Evolutionary conservation across 2,888 invertebrate species (phyloP).

Genomic region (Lutraria lutraria): DNA sequence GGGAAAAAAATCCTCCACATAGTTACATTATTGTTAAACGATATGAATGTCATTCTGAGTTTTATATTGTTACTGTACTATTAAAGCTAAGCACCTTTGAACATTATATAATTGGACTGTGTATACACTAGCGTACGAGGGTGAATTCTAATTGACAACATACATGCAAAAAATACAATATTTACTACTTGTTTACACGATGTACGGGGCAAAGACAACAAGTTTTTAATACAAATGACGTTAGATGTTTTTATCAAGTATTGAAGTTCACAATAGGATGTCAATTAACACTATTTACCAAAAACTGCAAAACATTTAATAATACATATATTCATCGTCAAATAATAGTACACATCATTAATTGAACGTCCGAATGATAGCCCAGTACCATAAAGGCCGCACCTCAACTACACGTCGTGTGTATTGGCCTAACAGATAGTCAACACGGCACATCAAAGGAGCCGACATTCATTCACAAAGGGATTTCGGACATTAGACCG

Average conservation of each 20-base stretch:
- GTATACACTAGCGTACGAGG: not conserved
- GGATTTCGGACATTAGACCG: constrained; percentile 21
- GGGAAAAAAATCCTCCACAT: too few relatives aligned
- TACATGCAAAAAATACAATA: not conserved
- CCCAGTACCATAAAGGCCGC: not conserved
- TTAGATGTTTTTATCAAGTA: not conserved
- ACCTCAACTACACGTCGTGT: not conserved
- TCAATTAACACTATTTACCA: not conserved
- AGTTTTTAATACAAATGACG: not conserved
- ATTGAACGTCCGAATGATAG: not conserved
- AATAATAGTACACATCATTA: not conserved
- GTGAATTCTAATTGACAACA: not conserved
- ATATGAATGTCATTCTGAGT: too few relatives aligned
- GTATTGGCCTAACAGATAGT: not conserved
- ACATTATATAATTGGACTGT: not conserved
- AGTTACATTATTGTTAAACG: too few relatives aligned
- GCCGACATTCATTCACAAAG: constrained; percentile 33
- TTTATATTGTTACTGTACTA: too few relatives aligned
- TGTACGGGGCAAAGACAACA: not conserved
- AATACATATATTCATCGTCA: not conserved
- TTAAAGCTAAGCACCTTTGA: too few relatives aligned
- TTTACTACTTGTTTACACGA: not conserved
- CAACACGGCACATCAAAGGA: constrained; percentile 28
- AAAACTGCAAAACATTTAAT: not conserved
- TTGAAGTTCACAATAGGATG: too few relatives aligned